phyloP scores from a whole-genome alignment of 2,797 vertebrate species.

The Notolepis coatsorum region DNA sequence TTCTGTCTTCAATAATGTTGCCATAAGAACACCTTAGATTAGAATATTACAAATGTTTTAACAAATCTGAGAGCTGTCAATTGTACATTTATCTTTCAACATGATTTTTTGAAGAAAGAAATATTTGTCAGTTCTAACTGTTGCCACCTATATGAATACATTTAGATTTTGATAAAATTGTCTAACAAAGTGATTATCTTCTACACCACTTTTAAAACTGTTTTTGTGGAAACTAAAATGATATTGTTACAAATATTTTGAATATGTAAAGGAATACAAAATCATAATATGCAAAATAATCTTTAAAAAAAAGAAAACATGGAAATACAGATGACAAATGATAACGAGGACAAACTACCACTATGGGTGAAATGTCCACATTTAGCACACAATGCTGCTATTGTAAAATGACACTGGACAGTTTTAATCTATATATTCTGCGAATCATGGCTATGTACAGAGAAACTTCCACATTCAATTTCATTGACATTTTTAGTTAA shows the following conservation, averaged over 20 bases:
- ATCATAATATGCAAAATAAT: conserved; percentile 83
- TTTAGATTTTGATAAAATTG: conserved; percentile 41
- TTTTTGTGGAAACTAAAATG: conserved; percentile 78
- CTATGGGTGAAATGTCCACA: conserved; percentile 72
- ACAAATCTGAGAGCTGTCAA: no score
- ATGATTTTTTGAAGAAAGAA: conserved; percentile 20
- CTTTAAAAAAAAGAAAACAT: conserved; percentile 83
- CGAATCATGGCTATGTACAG: conserved; percentile 74
- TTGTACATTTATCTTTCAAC: conserved; percentile 35
- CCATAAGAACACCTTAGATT: neutral
- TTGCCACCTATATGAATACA: conserved; percentile 49
- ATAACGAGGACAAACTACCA: conserved; percentile 79
- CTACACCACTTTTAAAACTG: conserved; percentile 62
- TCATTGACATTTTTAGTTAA: conserved; percentile 74
- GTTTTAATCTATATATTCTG: conserved; percentile 43
- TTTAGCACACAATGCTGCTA: conserved; percentile 61
- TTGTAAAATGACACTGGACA: conserved; percentile 58
- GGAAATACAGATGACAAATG: conserved; percentile 84
- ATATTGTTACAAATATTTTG: conserved; percentile 60
- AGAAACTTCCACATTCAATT: conserved; percentile 79
- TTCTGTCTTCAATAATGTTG: neutral
- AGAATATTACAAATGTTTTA: no score
- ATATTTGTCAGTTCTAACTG: conserved; percentile 17
- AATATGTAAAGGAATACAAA: conserved; percentile 7
- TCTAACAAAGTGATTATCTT: no score